Evolutionary conservation across 2,113 vertebrate genomes (phyloP).

Genomic region (Andinoacara biseriatus): DNA sequence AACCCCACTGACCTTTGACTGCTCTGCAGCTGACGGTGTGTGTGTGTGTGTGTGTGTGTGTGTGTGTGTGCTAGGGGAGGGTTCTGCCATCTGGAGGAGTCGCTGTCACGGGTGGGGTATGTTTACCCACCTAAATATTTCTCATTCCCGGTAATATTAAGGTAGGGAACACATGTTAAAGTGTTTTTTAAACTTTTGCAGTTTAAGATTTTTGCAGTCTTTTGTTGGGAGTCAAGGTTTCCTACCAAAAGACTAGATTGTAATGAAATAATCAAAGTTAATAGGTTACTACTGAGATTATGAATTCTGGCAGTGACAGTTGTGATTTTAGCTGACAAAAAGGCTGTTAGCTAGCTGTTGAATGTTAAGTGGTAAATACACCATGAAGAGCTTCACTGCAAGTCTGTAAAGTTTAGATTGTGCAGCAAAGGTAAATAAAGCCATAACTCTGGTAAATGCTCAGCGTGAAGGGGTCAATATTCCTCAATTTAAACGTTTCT

Average conservation of each 20-base stretch:
- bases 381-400: accelerated
- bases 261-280: background rate
- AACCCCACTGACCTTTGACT: too few relatives aligned
- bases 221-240: too few relatives aligned
- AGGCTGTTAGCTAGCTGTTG: background rate
- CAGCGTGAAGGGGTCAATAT: background rate
- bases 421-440: background rate
- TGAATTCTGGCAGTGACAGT: accelerated
- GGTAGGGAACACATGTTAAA: background rate
- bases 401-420: too few relatives aligned
- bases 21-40: too few relatives aligned
- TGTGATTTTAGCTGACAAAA: background rate
- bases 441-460: background rate
- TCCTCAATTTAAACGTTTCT: too few relatives aligned
- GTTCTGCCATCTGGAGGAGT: background rate
- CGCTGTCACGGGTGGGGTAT: background rate
- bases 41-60: too few relatives aligned
- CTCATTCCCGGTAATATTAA: too few relatives aligned
- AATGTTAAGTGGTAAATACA: background rate
- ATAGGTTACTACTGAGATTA: background rate
- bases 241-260: background rate
- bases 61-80: background rate
- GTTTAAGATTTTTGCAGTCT: background rate
- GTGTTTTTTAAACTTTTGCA: background rate
- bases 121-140: background rate